These are phyloP conservation scores for Ceyx melanurus DNA, from an alignment of 2,113 vertebrate species.

Conservation along the genomic window DNA sequence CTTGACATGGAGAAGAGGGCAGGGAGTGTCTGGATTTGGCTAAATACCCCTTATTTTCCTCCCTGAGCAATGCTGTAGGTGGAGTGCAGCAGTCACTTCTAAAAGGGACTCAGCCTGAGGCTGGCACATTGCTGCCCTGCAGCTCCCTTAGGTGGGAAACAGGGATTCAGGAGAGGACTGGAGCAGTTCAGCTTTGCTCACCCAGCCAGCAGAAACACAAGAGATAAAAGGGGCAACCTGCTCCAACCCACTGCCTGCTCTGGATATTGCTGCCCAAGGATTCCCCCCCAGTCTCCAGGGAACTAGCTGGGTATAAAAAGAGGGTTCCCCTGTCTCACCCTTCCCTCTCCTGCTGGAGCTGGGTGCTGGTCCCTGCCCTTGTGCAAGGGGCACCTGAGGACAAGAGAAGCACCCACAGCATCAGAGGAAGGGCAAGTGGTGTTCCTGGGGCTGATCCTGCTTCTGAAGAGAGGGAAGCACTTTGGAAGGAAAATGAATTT, in stretches of 20 bases:
- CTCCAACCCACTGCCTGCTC: not conserved
- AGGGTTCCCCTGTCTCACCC: rapidly evolving
- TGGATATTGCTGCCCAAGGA: not conserved
- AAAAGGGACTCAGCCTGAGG: not conserved
- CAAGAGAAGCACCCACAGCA: not conserved
- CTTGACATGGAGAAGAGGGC: not conserved
- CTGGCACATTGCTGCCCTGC: not conserved
- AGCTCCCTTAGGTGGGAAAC: not conserved
- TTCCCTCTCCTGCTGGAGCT: not conserved
- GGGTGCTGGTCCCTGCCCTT: not conserved
- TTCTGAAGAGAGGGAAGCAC: not conserved
- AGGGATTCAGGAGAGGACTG: not conserved
- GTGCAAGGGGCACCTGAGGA: not conserved
- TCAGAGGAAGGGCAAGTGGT: not conserved
- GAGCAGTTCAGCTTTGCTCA: not conserved
- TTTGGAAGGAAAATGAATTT: not conserved
- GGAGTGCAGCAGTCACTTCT: not conserved
- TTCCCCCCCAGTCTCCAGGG: not conserved
- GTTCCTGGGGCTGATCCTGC: not conserved
- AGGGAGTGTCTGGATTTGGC: not conserved
- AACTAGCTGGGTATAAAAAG: not conserved
- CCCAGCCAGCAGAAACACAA: not conserved
- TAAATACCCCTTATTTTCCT: not conserved
- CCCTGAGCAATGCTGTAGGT: not conserved
- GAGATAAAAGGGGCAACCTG: not conserved